phyloP scores from a whole-genome alignment of 2,113 vertebrate genomes.

The Pandion haliaetus region DNA sequence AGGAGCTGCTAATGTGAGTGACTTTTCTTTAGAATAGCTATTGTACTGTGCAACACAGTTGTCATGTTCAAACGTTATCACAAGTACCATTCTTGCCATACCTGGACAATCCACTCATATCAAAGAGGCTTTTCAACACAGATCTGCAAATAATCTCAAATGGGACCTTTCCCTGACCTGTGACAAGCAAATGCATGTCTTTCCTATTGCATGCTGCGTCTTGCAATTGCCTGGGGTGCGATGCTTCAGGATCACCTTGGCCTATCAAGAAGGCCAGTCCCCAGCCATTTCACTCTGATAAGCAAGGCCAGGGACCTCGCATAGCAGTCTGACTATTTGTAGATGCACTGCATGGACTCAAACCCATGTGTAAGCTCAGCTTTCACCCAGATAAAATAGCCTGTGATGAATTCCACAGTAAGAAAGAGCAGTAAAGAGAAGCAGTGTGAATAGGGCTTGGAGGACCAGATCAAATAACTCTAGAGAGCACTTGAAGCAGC shows the following conservation, averaged over 20 bases:
- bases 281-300: neutral
- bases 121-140: neutral
- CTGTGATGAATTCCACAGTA: neutral
- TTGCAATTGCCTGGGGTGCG: neutral
- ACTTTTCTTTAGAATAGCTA: neutral
- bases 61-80: neutral
- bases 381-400: neutral
- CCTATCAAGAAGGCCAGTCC: neutral
- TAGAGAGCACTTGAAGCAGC: conserved; percentile 5
- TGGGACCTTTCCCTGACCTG: neutral
- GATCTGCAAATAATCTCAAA: neutral
- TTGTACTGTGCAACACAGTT: neutral
- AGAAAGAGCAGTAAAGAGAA: neutral
- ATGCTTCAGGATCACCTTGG: neutral
- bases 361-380: fast-evolving
- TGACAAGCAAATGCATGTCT: neutral
- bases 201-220: neutral
- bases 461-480: neutral
- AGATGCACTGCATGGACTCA: neutral
- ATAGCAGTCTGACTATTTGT: neutral
- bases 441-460: neutral
- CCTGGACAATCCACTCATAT: neutral
- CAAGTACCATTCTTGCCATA: neutral
- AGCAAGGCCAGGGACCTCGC: neutral
- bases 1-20: neutral